phyloP scores from a whole-genome alignment of 1,140 invertebrate genomes.

The Maniola jurtina region DNA sequence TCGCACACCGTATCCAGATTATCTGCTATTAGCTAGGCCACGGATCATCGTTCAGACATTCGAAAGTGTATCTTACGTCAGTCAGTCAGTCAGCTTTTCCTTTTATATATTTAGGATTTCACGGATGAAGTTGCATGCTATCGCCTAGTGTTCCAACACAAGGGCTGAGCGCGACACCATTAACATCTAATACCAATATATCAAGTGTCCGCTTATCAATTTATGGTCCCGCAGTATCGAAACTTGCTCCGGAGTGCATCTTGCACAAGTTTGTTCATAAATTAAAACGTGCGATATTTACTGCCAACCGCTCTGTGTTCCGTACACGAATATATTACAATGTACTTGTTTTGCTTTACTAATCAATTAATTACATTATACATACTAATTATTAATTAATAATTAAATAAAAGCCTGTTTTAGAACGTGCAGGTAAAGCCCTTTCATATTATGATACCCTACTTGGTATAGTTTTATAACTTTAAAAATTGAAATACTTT shows the following conservation, averaged over 20 bases:
- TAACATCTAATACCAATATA: constrained; percentile 49
- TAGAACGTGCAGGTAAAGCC: no score
- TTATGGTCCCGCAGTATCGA: constrained; percentile 61
- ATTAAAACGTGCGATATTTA: constrained; percentile 61
- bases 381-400: no score
- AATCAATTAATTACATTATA: neutral
- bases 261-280: constrained; percentile 61
- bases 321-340: neutral
- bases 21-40: neutral
- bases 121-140: neutral
- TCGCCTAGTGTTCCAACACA: neutral
- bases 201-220: constrained; percentile 52
- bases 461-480: no score
- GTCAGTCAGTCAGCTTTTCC: no score
- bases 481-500: no score
- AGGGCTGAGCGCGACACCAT: constrained; percentile 16
- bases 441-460: no score
- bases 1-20: neutral
- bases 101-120: neutral
- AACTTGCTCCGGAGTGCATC: constrained; percentile 53
- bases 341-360: neutral
- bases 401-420: no score
- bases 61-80: neutral
- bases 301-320: constrained; percentile 22
- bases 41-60: constrained; percentile 4